Conservation (phyloP, 2,797 vertebrate species). For the Sparidentex hasta region DNA sequence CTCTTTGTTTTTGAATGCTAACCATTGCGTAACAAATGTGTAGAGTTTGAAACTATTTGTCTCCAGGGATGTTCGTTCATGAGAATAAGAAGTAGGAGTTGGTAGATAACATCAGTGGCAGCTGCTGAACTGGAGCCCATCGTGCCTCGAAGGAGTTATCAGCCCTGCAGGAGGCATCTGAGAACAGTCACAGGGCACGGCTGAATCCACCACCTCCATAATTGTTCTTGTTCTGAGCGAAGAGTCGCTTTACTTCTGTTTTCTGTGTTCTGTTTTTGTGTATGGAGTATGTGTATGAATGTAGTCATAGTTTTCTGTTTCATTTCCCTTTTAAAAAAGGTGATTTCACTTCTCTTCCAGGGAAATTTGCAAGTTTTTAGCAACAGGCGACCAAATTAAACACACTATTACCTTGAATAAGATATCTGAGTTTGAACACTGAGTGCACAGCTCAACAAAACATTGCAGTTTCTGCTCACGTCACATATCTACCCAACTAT, state of each 20-base stretch:
- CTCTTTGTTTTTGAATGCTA: neutral
- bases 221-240: constrained; percentile 9
- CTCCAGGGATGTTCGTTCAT: neutral
- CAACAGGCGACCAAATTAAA: no score
- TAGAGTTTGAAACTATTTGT: neutral
- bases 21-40: neutral
- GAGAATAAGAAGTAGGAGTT: constrained; percentile 13
- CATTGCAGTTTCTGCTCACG: no score
- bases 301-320: constrained; percentile 10
- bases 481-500: neutral
- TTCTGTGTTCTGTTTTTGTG: no score
- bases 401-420: no score
- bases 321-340: constrained; percentile 24
- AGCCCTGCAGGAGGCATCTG: constrained; percentile 20
- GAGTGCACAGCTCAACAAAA: no score
- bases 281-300: neutral
- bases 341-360: constrained; percentile 33
- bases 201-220: constrained; percentile 21
- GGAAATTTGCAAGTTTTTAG: neutral
- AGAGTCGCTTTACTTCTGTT: constrained; percentile 26
- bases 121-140: constrained; percentile 17
- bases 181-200: constrained; percentile 6
- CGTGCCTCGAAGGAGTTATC: constrained; percentile 15
- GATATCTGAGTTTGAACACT: no score
- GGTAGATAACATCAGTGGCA: neutral